Conservation (phyloP, 2,888 invertebrate genomes). For the Pilophorus perplexus region DNA sequence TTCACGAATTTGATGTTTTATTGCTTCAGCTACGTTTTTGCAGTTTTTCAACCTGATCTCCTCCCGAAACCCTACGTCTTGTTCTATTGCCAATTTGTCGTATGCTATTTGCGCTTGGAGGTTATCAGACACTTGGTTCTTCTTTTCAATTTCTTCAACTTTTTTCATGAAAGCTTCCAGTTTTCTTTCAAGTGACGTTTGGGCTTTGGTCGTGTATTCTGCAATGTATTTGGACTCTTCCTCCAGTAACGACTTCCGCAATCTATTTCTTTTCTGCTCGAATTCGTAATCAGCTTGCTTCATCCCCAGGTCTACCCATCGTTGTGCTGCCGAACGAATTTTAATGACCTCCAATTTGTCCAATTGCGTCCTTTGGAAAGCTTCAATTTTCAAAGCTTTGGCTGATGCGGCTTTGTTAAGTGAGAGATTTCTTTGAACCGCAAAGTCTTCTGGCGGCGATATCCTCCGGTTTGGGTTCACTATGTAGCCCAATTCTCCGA, state of each 20-base stretch:
- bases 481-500: constrained; percentile 19
- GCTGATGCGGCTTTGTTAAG: too few relatives aligned
- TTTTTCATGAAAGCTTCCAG: constrained; percentile 19
- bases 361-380: too few relatives aligned
- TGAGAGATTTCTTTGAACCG: too few relatives aligned
- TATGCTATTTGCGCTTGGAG: neutral
- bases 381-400: too few relatives aligned
- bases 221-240: constrained; percentile 28
- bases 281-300: constrained; percentile 34
- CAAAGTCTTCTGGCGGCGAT: too few relatives aligned
- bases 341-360: neutral
- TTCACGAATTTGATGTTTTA: constrained; percentile 37
- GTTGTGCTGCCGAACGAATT: neutral
- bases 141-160: constrained; percentile 34
- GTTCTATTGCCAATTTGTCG: constrained; percentile 3
- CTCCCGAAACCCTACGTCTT: constrained; percentile 22
- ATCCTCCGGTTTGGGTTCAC: too few relatives aligned
- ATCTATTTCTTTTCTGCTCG: constrained; percentile 33
- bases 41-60: neutral
- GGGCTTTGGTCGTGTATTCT: constrained; percentile 40
- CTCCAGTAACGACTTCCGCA: constrained; percentile 19
- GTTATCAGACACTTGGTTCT: too few relatives aligned
- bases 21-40: constrained; percentile 2
- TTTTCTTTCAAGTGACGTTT: constrained; percentile 14
- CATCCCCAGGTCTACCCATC: constrained; percentile 19